Percentiles rank a stretch among this genome's conserved stretches.
These are phyloP conservation scores for Trinorchestia longiramus DNA, from an alignment of 1,140 invertebrate genomes.

Conservation along the genomic window DNA sequence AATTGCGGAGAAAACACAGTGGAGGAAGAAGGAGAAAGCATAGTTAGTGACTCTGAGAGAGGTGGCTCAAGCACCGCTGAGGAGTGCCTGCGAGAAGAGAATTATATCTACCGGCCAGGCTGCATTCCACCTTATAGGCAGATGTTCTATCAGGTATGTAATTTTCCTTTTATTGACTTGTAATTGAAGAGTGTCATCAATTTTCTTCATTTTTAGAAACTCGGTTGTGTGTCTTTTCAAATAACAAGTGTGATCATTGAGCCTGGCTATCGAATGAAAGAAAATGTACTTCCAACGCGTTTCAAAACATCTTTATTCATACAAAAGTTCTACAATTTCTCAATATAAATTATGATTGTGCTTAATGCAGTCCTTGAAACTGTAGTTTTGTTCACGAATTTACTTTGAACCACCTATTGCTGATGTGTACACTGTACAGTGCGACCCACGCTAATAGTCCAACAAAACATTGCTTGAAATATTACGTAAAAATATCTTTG, in stretches of 20 bases:
- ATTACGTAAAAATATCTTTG: too few relatives aligned
- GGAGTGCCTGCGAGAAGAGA: slow-evolving; percentile 63
- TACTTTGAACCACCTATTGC: too few relatives aligned
- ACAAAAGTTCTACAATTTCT: too few relatives aligned
- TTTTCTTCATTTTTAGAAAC: background rate
- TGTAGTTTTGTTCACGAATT: too few relatives aligned
- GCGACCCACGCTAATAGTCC: too few relatives aligned
- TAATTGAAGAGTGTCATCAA: background rate
- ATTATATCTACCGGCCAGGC: slow-evolving; percentile 79
- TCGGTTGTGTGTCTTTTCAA: background rate
- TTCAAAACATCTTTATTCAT: too few relatives aligned
- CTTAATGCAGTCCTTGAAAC: too few relatives aligned
- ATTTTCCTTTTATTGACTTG: background rate
- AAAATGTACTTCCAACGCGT: too few relatives aligned
- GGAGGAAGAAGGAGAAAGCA: slow-evolving; percentile 62
- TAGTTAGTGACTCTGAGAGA: slow-evolving; percentile 68
- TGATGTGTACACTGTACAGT: too few relatives aligned
- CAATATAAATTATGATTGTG: too few relatives aligned
- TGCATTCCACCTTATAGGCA: slow-evolving; percentile 81
- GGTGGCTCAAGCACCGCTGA: background rate
- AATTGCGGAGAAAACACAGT: background rate
- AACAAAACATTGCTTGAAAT: too few relatives aligned
- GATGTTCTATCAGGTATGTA: slow-evolving; percentile 83
- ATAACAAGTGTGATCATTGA: background rate
- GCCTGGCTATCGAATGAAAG: too few relatives aligned